Evolutionary conservation across 2,888 invertebrate genomes (phyloP).

Genomic region (Ceratothoa steindachneri): DNA sequence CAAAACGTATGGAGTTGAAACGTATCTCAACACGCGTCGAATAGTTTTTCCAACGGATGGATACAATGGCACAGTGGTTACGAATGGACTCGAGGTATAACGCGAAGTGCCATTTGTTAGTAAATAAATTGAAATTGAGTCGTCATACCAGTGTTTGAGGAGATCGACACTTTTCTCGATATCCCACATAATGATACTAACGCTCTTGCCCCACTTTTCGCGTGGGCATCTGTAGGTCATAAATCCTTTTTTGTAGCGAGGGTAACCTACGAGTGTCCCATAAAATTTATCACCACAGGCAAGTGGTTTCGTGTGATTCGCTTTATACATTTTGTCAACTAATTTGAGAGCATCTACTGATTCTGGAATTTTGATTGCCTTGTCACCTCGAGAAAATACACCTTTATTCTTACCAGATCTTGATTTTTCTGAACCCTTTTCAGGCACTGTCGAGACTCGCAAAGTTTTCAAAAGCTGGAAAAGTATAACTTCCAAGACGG

Average conservation of each 20-base stretch:
- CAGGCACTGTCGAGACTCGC: too few species aligned
- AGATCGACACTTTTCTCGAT: neutral
- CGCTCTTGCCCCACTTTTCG: neutral
- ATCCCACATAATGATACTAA: neutral
- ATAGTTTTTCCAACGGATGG: neutral
- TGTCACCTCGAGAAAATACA: neutral
- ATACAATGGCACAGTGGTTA: neutral
- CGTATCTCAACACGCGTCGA: neutral
- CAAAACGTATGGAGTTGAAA: neutral
- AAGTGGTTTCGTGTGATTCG: neutral
- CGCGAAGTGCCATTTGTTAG: neutral
- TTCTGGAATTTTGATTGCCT: neutral
- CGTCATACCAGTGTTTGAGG: neutral
- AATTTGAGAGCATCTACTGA: neutral
- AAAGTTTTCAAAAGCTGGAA: neutral
- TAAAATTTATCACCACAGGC: conserved; percentile 28
- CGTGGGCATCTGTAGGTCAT: conserved; percentile 20
- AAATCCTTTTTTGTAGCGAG: conserved; percentile 28
- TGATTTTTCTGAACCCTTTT: neutral
- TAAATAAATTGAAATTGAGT: neutral
- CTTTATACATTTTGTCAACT: too few species aligned
- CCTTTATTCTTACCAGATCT: neutral
- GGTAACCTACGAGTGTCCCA: conserved; percentile 28
- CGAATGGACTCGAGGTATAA: neutral
- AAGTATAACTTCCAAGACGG: neutral